Evolutionary conservation across 2,797 vertebrate genomes (phyloP), one percentile per base, ranked within the genome.

Genomic region (Chaenodraco wilsoni): DNA sequence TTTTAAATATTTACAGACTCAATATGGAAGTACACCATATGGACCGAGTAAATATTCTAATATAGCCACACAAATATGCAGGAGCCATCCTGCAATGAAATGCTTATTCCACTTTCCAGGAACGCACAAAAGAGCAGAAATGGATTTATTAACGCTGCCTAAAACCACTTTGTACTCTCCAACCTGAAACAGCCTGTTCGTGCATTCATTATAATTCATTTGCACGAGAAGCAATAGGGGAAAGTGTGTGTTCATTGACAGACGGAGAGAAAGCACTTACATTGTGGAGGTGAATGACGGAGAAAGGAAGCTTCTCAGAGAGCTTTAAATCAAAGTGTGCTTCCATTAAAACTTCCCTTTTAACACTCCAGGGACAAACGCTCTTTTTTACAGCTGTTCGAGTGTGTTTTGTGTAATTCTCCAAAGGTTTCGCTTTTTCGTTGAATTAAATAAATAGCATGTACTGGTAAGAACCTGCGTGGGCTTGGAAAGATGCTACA

Each of bases 81-180:
- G 70, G 3, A 21, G 9, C 63, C 4, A 13, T 21, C n/a, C 41
- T 75, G 11, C 69, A 85, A 72, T 65, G 49, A 77, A 72, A 85
- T 15, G 74, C 44, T 73, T 72, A 81, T 78, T 78, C 58, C 51
- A 56, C 65, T 82, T 79, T 64, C 23, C 49, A 54, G 23, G 31
- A 37, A 49, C 31, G 70, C 13, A 72, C 62, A 75, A 69, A 87
- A 71, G 49, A 76, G 60, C 51, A 72, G 41, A 67, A 78, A 83
- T 78, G 9, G 52, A 83, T n/a, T 75, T 79, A 76, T 90, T 85
- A 87, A 76, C 69, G 65, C 85, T 37, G n/a, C 46, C 37, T 59
- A 52, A 65, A 85, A 82, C 72, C 79, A 84, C 67, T 82, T 61
- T 79, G 71, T 78, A 43, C 67, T 73, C 68, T 43, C 50, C 43